Percentiles rank a stretch among this genome's conserved stretches.
Conservation (phyloP, 2,113 vertebrate genomes). For the Lepisosteus oculatus region DNA sequence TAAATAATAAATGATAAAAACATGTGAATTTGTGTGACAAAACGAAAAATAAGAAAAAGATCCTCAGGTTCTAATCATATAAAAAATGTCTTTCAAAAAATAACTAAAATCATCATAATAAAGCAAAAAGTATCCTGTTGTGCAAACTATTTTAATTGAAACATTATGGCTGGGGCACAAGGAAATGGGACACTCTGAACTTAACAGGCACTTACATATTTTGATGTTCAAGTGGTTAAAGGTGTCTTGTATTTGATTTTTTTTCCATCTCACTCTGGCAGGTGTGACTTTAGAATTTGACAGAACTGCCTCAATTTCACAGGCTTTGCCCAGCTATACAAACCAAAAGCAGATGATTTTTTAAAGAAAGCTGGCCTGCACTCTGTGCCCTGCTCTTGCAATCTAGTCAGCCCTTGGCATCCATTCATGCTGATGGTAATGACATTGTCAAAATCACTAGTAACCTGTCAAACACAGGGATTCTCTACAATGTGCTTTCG, state of each 20-base stretch:
- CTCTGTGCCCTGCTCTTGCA: not conserved
- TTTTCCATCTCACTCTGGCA: slow-evolving; percentile 1
- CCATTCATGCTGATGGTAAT: slow-evolving; percentile 15
- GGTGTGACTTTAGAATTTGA: slow-evolving; percentile 18
- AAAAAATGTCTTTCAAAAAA: not conserved
- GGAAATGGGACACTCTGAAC: not conserved
- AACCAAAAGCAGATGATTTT: slow-evolving; percentile 25
- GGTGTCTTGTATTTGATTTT: slow-evolving; percentile 10
- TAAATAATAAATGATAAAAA: no score
- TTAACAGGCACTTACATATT: slow-evolving; percentile 10
- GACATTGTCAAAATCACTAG: slow-evolving; percentile 30
- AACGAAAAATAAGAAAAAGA: no score
- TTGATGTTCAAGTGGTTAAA: slow-evolving; percentile 17
- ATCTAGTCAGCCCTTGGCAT: slow-evolving; percentile 14
- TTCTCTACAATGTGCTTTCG: slow-evolving; percentile 23
- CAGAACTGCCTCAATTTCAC: slow-evolving; percentile 4
- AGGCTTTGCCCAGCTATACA: slow-evolving; percentile 1
- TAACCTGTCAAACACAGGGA: slow-evolving; percentile 23
- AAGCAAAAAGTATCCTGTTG: not conserved
- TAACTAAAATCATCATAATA: not conserved
- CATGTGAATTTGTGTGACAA: no score
- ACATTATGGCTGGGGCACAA: not conserved
- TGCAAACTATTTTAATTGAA: slow-evolving; percentile 8
- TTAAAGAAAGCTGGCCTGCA: not conserved
- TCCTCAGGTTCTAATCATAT: no score